These are phyloP conservation scores for Augochlora pura DNA, from an alignment of 1,140 invertebrate species.

Conservation along the genomic window DNA sequence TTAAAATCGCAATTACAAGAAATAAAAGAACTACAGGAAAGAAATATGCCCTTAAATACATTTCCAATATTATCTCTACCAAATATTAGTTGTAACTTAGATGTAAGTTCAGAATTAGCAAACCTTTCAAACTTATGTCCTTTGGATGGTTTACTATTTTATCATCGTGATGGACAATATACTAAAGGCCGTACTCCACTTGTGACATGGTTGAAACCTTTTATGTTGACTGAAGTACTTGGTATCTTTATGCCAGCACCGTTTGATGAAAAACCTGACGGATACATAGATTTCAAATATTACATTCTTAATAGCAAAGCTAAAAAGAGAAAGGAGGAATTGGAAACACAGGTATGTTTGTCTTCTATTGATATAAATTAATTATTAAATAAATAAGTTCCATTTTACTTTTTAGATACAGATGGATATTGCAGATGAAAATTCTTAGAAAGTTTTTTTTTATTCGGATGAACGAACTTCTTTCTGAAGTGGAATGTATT, in stretches of 20 bases:
- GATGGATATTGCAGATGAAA: slow-evolving; percentile 26
- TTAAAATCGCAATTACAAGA: slow-evolving; percentile 85
- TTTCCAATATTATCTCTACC: slow-evolving; percentile 80
- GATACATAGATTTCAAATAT: slow-evolving; percentile 73
- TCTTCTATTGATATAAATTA: not conserved
- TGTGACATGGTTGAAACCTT: slow-evolving; percentile 93
- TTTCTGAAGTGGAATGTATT: slow-evolving; percentile 13
- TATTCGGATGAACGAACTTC: slow-evolving; percentile 20
- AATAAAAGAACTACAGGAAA: slow-evolving; percentile 74
- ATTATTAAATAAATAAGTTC: not conserved
- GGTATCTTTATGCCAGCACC: slow-evolving; percentile 79
- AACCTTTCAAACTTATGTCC: slow-evolving; percentile 70
- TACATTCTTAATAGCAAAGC: slow-evolving; percentile 49
- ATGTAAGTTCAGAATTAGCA: slow-evolving; percentile 69
- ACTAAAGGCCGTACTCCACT: slow-evolving; percentile 89
- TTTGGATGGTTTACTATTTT: slow-evolving; percentile 91
- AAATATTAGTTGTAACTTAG: slow-evolving; percentile 74
- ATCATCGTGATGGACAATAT: slow-evolving; percentile 90
- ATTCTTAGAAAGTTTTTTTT: slow-evolving; percentile 16
- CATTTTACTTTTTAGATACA: not conserved
- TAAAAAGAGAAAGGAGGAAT: slow-evolving; percentile 17
- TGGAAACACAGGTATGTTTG: slow-evolving; percentile 10
- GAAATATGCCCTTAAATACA: slow-evolving; percentile 77
- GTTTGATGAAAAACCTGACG: slow-evolving; percentile 73
- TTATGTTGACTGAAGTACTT: slow-evolving; percentile 91